Percentiles rank a stretch among this genome's conserved stretches.
These are phyloP conservation scores for Panthera tigris DNA, from an alignment of 2,113 vertebrate species.

Conservation along the genomic window DNA sequence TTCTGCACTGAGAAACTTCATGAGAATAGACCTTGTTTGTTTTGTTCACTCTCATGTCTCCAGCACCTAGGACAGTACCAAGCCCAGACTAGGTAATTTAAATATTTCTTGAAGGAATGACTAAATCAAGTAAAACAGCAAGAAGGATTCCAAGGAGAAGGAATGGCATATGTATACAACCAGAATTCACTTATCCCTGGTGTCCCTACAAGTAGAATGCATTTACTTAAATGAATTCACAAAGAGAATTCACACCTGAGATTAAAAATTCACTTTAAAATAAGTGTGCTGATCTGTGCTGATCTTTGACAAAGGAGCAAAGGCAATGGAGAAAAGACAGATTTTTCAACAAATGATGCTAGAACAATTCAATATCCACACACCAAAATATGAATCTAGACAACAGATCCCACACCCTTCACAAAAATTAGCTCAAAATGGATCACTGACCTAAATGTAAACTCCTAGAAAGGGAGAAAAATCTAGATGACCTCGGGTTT, in stretches of 20 bases:
- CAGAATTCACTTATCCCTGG: not conserved
- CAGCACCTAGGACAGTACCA: not conserved
- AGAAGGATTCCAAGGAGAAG: not conserved
- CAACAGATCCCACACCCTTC: not conserved
- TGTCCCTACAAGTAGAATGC: not conserved
- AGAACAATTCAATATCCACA: not conserved
- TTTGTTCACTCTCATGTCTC: not conserved
- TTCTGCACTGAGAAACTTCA: not conserved
- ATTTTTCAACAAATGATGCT: not conserved
- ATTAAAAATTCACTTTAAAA: slow-evolving; percentile 36
- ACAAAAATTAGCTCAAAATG: not conserved
- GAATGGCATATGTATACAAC: not conserved
- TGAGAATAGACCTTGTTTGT: not conserved
- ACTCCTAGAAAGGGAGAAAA: not conserved
- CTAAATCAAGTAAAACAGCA: not conserved
- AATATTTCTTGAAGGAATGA: not conserved
- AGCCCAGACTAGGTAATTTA: not conserved
- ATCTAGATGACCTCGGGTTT: not conserved
- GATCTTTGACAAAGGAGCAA: not conserved
- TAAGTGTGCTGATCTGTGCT: not conserved
- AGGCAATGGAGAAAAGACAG: not conserved
- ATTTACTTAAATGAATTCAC: not conserved
- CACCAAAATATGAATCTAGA: not conserved
- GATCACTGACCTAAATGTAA: not conserved
- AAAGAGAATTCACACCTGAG: not conserved